Evolutionary conservation across 2,797 vertebrate genomes (phyloP), one percentile per base, ranked within the genome.

Genomic region (Orestias chungarensis): DNA sequence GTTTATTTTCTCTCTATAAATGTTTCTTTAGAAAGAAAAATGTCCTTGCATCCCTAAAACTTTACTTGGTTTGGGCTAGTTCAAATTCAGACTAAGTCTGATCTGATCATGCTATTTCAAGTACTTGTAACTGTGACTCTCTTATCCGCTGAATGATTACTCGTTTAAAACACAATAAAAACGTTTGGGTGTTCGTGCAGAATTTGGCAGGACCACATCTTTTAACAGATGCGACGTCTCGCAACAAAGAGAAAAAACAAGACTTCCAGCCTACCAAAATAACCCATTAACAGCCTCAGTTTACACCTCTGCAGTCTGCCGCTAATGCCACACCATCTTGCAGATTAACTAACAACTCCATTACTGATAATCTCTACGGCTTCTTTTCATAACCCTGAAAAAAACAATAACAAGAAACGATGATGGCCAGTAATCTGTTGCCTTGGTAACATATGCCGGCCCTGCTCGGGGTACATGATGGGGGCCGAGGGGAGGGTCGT

Each of bases 401-500:
- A 50, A 38, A 70, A 78, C 43, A 80, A 81, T 59, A 74, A 57
- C 76, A 74, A 64, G 74, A 70, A 77, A 73, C 76, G 49, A 54
- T 75, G 78, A 82, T 54, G 65, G 64, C 71, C 73, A 47, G 47
- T 87, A 70, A 82, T 74, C 57, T 79, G 82, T 76, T 81, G 64
- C 75, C 50, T 12, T 80, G 79, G 79, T 64, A 75, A 87, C 87
- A 65, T 69, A 75, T 66, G 82, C 65, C 2, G 0, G 54, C 74
- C 70, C 82, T 67, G 74, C 35, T 43, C 75, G 80, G 80, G 80
- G 75, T 66, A 27, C 68, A 73, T 42, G 5, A 9, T 10, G 20
- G 59, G 46, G n/a, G 50, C 27, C 0, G 38, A 31, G 46, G 42
- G 42, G 55, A 18, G 76, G 68, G 35, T 40, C 31, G 33, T 73